phyloP scores from a whole-genome alignment of 2,888 invertebrate genomes.

The Lampropteryx suffumata region DNA sequence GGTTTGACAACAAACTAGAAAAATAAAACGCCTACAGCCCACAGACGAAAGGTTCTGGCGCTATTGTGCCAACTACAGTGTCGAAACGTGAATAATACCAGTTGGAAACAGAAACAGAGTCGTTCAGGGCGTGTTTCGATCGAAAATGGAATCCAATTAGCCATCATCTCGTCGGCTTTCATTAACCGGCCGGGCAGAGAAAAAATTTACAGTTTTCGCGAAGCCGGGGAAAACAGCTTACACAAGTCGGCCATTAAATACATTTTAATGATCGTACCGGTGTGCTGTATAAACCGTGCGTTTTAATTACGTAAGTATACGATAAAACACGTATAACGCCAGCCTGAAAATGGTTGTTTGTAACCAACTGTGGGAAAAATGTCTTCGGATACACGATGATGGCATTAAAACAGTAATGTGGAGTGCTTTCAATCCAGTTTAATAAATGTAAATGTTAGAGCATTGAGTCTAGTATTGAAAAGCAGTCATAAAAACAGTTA shows the following conservation, averaged over 20 bases:
- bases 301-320: constrained; percentile 57
- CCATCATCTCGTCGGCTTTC: constrained; percentile 65
- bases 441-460: constrained; percentile 9
- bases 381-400: constrained; percentile 32
- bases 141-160: constrained; percentile 77
- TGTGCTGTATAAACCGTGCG: constrained; percentile 45
- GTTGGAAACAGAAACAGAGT: constrained; percentile 51
- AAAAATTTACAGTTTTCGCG: constrained; percentile 49
- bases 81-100: constrained; percentile 57
- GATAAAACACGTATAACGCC: constrained; percentile 49
- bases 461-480: constrained; percentile 7
- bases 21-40: constrained; percentile 34
- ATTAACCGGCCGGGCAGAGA: constrained; percentile 56
- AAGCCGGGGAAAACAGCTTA: constrained; percentile 55
- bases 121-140: constrained; percentile 57
- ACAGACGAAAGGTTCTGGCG: constrained; percentile 12
- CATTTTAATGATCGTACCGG: constrained; percentile 53
- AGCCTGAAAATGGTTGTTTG: constrained; percentile 38
- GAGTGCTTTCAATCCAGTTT: constrained; percentile 17
- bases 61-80: constrained; percentile 40
- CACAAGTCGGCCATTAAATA: constrained; percentile 59
- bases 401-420: constrained; percentile 25
- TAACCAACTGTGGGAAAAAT: constrained; percentile 43
- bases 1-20: constrained; percentile 26
- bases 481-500: constrained; percentile 5